A percentile compares a stretch with the other conserved stretches of the same genome.
Conservation (phyloP, 2,888 invertebrate genomes). For the Acanthosepion lycidas region DNA sequence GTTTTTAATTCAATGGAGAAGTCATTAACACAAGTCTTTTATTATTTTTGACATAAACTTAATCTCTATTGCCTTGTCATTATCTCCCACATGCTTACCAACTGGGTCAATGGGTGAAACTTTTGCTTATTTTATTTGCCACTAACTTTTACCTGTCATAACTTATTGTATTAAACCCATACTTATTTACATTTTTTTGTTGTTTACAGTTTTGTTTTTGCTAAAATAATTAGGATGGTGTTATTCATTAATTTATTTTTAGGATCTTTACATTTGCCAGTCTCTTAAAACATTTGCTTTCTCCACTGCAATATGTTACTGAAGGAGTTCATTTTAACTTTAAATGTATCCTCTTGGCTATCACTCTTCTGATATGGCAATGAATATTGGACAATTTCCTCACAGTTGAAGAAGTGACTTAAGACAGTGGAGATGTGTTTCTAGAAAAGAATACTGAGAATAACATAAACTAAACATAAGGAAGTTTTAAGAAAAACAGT, state of each 20-base stretch:
- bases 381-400: too few relatives aligned
- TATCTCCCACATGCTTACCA: not conserved
- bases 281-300: not conserved
- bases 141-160: not conserved
- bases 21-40: not conserved
- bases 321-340: not conserved
- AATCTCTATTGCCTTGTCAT: not conserved
- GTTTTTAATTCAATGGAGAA: not conserved
- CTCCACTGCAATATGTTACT: not conserved
- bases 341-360: too few relatives aligned
- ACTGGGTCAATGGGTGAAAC: not conserved
- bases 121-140: not conserved
- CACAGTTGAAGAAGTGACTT: too few relatives aligned
- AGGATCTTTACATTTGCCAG: not conserved
- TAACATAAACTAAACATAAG: too few relatives aligned
- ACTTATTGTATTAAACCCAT: not conserved
- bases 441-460: too few relatives aligned
- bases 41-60: not conserved
- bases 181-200: not conserved
- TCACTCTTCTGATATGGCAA: too few relatives aligned
- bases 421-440: too few relatives aligned
- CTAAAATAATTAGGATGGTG: not conserved
- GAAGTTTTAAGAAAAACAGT: too few relatives aligned
- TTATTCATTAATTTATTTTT: not conserved
- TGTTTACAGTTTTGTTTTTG: not conserved